A percentile compares a stretch with the other conserved stretches of the same genome.
Conservation (phyloP, 2,888 invertebrate genomes). For the Drosophila melanosoma region DNA sequence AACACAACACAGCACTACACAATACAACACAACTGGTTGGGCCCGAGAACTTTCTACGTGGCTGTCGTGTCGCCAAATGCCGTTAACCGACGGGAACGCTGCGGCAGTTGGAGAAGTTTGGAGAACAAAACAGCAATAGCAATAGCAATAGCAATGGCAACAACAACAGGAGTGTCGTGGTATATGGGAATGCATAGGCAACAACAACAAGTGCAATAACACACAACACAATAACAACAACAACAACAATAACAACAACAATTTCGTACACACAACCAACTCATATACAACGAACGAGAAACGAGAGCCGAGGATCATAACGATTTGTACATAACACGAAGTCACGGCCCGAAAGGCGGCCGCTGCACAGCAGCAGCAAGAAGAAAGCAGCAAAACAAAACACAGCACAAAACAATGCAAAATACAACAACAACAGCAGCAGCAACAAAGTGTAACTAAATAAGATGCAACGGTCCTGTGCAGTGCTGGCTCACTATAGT, state of each 20-base stretch:
- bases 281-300: slow-evolving; percentile 71
- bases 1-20: slow-evolving; percentile 35
- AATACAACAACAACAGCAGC: slow-evolving; percentile 71
- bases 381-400: slow-evolving; percentile 72
- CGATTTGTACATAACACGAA: slow-evolving; percentile 74
- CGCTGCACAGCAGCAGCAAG: slow-evolving; percentile 49
- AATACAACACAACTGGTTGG: slow-evolving; percentile 51
- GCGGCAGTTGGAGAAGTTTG: slow-evolving; percentile 63
- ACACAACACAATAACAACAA: slow-evolving; percentile 66
- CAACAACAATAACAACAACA: slow-evolving; percentile 47
- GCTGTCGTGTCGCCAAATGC: slow-evolving; percentile 77
- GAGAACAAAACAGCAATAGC: slow-evolving; percentile 73
- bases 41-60: slow-evolving; percentile 67
- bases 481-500: slow-evolving; percentile 2
- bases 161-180: slow-evolving; percentile 21
- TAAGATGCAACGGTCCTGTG: slow-evolving; percentile 68
- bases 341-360: slow-evolving; percentile 67
- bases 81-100: slow-evolving; percentile 64
- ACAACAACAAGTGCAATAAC: slow-evolving; percentile 63
- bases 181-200: slow-evolving; percentile 41
- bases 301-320: slow-evolving; percentile 77
- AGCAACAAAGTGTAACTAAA: slow-evolving; percentile 74
- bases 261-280: slow-evolving; percentile 43
- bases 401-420: slow-evolving; percentile 83
- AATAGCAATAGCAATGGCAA: slow-evolving; percentile 47